Base-by-base conservation (phyloP, 2,888 invertebrate species). In the Campopleginae sp. region DNA sequence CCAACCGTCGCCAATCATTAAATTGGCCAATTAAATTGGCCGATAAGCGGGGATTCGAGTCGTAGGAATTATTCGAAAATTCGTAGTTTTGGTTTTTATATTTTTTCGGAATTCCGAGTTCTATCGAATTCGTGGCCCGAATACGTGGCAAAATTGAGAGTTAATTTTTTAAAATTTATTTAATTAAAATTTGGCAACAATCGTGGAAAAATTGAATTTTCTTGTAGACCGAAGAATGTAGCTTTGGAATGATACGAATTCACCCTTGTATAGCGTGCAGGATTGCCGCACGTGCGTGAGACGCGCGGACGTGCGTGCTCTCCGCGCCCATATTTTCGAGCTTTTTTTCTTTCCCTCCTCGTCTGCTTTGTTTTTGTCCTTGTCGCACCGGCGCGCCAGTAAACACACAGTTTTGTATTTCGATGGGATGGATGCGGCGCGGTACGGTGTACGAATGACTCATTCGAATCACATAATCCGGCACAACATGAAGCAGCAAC, bases 391-490 rank as follows among this genome's bases (percentile, higher is more conserved):
- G 31, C 48, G 33, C 71, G 31, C 33, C 65, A 10, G n/a, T n/a
- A 65, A 65, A 65, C 38, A 42, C 44, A 68, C 44, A 68, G 42
- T 68, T 68, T 44, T 42, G 46, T 44, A 17, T 46, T 44, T 14
- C 44, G 68, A 23, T 27, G 68, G 23, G 14, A 68, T 14, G 12
- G 17, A 27, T 68, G 23, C 27, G 8, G 17, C 17, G 42, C 48
- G n/a, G 44, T 38, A n/a, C n/a, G 8, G 38, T n/a, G 46, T 75
- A 44, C 23, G 33, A 65, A 76, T 76, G 76, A 76, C 70, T 84
- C 75, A 80, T 61, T 14, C 58, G 76, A 44, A 61, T 65, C 51
- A 65, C 51, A 48, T 80, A 66, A 58, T 48, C 76, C 19, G 51
- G 23, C 38, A n/a, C n/a, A 17, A 23, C 38, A 0, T 27, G 17